Percentiles rank a stretch among this genome's conserved stretches.
These are phyloP conservation scores for Dromius quadrimaculatus DNA, from an alignment of 2,888 invertebrate species.

Conservation along the genomic window DNA sequence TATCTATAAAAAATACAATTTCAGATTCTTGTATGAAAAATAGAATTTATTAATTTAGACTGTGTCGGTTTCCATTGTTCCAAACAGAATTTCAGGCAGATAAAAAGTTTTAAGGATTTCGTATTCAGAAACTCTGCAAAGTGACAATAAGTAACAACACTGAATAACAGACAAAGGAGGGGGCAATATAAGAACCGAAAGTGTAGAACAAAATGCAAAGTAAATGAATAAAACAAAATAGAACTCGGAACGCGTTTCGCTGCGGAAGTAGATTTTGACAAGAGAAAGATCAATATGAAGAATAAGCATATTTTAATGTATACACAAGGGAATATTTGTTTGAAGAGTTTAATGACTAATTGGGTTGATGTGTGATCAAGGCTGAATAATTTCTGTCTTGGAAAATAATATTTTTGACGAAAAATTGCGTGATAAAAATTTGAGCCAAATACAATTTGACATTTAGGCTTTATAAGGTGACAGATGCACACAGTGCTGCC, in stretches of 20 bases:
- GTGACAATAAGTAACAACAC: conserved; percentile 41
- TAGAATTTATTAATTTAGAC: conserved; percentile 34
- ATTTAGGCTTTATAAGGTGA: no score
- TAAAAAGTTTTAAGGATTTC: conserved; percentile 37
- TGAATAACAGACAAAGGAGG: conserved; percentile 11
- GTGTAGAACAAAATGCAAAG: conserved; percentile 43
- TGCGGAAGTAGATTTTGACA: conserved; percentile 26
- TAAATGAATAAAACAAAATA: conserved; percentile 37
- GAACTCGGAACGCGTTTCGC: conserved; percentile 4
- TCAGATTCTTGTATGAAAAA: conserved; percentile 26
- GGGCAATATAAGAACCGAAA: conserved; percentile 38
- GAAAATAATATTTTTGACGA: no score
- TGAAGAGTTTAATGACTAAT: no score
- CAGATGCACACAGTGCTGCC: no score
- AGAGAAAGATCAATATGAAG: no score
- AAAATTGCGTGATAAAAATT: no score
- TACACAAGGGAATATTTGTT: no score
- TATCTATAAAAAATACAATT: conserved; percentile 17
- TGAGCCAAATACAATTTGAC: no score
- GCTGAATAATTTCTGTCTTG: no score
- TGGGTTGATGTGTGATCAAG: no score
- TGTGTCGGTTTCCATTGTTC: conserved; percentile 17
- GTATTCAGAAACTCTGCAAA: conserved; percentile 35
- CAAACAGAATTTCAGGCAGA: conserved; percentile 30
- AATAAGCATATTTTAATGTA: no score